These are phyloP conservation scores for Heteronetta atricapilla DNA, from an alignment of 2,113 vertebrate species.

Conservation along the genomic window DNA sequence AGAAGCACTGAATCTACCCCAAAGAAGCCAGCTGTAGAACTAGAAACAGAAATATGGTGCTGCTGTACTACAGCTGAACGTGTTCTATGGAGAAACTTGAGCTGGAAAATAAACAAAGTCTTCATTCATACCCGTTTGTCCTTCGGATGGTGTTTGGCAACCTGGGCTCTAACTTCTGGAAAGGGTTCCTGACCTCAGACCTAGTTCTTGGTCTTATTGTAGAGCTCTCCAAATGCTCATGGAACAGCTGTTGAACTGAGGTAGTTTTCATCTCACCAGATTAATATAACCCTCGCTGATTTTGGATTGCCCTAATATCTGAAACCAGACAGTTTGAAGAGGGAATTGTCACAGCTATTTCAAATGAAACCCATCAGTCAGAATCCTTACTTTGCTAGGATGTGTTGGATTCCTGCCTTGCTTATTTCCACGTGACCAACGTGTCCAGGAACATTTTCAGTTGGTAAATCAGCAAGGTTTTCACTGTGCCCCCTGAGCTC, in stretches of 20 bases:
- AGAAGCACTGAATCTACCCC: background rate
- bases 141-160: background rate
- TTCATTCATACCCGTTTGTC: background rate
- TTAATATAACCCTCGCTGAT: no score
- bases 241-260: background rate
- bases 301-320: background rate
- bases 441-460: background rate
- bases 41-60: background rate
- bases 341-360: background rate
- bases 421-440: background rate
- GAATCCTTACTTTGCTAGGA: background rate
- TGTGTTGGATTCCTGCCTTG: background rate
- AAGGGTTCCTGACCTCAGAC: background rate
- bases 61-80: background rate
- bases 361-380: background rate
- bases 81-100: background rate
- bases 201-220: background rate
- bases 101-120: background rate
- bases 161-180: background rate
- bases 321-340: background rate
- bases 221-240: background rate
- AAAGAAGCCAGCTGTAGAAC: background rate
- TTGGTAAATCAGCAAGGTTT: background rate
- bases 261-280: rapidly evolving
- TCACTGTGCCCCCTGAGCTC: background rate